A percentile compares a stretch with the other conserved stretches of the same genome.
Conservation (phyloP, 2,888 invertebrate species). For the Thera britannica region DNA sequence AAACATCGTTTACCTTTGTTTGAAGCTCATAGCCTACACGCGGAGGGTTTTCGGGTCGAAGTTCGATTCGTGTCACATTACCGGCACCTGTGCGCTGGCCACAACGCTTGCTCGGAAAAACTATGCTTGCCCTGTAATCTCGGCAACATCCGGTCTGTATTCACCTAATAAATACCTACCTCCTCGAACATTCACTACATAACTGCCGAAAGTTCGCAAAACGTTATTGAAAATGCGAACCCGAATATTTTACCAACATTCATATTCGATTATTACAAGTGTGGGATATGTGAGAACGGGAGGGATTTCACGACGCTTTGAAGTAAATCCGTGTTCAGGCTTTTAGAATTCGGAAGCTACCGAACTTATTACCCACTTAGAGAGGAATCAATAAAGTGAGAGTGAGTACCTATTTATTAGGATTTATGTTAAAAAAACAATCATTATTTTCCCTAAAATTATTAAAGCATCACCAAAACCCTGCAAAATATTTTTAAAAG, state of each 20-base stretch:
- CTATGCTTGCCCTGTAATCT: slow-evolving; percentile 67
- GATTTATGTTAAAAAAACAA: background rate
- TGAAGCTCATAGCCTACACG: slow-evolving; percentile 45
- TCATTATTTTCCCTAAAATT: background rate
- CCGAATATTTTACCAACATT: slow-evolving; percentile 62
- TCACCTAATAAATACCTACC: slow-evolving; percentile 78
- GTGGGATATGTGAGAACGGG: slow-evolving; percentile 34
- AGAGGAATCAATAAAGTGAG: background rate
- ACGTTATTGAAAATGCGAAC: slow-evolving; percentile 69
- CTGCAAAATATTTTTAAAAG: slow-evolving; percentile 4
- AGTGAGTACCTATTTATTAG: background rate
- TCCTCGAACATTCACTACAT: slow-evolving; percentile 63
- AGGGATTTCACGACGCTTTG: slow-evolving; percentile 36
- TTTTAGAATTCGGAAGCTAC: slow-evolving; percentile 12
- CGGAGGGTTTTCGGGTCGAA: slow-evolving; percentile 57
- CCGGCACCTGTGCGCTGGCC: slow-evolving; percentile 73
- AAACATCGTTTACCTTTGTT: slow-evolving; percentile 37
- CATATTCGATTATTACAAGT: slow-evolving; percentile 46
- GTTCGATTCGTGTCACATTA: slow-evolving; percentile 74
- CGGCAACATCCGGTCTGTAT: slow-evolving; percentile 70
- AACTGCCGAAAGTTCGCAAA: slow-evolving; percentile 66
- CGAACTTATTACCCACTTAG: slow-evolving; percentile 9
- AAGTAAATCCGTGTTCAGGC: slow-evolving; percentile 25
- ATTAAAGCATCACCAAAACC: slow-evolving; percentile 3
- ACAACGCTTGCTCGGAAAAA: slow-evolving; percentile 63